Percentiles rank a stretch among this genome's conserved stretches.
phyloP scores from a whole-genome alignment of 2,113 vertebrate genomes.

The Aegithalos caudatus region DNA sequence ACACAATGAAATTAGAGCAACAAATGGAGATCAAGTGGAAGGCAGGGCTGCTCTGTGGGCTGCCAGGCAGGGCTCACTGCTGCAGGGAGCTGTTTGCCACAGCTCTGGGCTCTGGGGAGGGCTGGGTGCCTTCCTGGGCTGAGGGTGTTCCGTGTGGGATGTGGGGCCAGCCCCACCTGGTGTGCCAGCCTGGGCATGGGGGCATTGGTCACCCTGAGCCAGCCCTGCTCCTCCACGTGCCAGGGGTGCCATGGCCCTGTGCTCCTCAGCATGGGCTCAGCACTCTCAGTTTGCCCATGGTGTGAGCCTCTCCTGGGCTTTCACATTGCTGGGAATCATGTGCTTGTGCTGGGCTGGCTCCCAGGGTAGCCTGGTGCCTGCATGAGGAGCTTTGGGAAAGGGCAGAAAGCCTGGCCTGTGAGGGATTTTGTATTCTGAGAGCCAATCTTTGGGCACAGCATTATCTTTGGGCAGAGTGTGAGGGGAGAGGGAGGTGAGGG shows the following conservation, averaged over 20 bases:
- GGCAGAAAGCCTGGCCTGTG: not conserved
- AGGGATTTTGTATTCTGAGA: not conserved
- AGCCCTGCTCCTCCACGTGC: not conserved
- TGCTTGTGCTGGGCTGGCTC: not conserved
- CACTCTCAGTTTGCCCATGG: not conserved
- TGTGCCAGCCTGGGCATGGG: not conserved
- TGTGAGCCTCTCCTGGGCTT: not conserved
- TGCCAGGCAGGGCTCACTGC: conserved; percentile 1
- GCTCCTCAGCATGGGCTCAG: rapidly evolving
- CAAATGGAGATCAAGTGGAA: not conserved
- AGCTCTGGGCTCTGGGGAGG: not conserved
- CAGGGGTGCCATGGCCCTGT: rapidly evolving
- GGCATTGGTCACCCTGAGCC: not conserved
- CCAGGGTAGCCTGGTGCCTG: rapidly evolving
- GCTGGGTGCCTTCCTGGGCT: conserved; percentile 11
- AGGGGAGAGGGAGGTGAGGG: too few species aligned
- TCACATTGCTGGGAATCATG: rapidly evolving
- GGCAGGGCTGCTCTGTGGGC: not conserved
- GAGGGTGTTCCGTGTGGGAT: not conserved
- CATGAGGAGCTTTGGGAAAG: too few species aligned
- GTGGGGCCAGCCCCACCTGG: not conserved
- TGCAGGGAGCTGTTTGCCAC: not conserved
- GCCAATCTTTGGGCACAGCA: not conserved
- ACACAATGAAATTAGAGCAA: not conserved
- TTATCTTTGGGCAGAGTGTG: not conserved